Conservation (phyloP, 2,888 invertebrate genomes). For the Congeria kusceri region DNA sequence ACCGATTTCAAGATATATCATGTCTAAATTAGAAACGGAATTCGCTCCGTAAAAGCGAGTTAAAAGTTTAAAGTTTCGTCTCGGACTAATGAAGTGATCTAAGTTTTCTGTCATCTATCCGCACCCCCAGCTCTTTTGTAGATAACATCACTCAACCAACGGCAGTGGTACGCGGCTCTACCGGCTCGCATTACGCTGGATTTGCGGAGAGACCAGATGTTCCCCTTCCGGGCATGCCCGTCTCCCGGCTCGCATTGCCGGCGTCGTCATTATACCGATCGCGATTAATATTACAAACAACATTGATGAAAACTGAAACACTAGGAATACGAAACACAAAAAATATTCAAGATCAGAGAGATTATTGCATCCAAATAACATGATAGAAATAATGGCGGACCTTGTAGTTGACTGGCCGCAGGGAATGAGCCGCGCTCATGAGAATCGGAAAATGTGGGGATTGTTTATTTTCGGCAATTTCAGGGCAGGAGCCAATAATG, state of each 20-base stretch:
- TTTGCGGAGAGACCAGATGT: conserved; percentile 53
- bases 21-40: no score
- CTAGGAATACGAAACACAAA: no score
- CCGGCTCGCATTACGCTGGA: conserved; percentile 29
- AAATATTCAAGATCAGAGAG: no score
- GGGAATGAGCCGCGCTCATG: neutral
- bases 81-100: conserved; percentile 35
- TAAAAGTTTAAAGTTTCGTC: conserved; percentile 5
- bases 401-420: neutral
- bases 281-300: no score
- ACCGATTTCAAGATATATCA: no score
- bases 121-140: no score
- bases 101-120: conserved; percentile 20
- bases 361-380: conserved; percentile 2
- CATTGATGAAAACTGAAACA: no score
- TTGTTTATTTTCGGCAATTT: neutral
- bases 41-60: no score
- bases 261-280: conserved; percentile 53
- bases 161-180: neutral
- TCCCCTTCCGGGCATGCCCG: conserved; percentile 46
- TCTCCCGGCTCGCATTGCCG: conserved; percentile 47
- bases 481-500: neutral
- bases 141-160: no score
- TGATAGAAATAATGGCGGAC: conserved; percentile 6
- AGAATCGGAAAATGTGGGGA: neutral